These are phyloP conservation scores for Nymphalis c-album DNA, from an alignment of 2,888 invertebrate genomes.

Conservation along the genomic window DNA sequence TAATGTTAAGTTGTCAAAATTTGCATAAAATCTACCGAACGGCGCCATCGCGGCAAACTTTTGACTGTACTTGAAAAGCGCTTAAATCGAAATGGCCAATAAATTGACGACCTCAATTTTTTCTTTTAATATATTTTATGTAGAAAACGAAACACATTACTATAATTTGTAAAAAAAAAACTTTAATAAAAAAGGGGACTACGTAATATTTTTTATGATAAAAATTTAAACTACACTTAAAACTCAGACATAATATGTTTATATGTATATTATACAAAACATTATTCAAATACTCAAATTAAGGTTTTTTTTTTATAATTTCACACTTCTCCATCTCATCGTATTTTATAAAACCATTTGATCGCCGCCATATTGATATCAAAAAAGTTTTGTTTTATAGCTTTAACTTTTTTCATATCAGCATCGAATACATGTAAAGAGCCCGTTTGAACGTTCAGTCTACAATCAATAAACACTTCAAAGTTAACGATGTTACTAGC, in stretches of 20 bases:
- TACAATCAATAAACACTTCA: constrained; percentile 53
- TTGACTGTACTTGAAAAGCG: constrained; percentile 68
- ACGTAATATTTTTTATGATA: no score
- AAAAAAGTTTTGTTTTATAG: constrained; percentile 29
- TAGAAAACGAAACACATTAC: background rate
- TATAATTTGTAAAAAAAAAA: no score
- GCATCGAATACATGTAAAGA: constrained; percentile 40
- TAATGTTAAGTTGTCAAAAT: constrained; percentile 65
- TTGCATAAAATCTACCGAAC: constrained; percentile 73
- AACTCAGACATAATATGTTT: no score
- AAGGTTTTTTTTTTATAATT: background rate
- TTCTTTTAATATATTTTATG: constrained; percentile 37
- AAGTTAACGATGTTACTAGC: constrained; percentile 36
- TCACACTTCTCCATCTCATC: background rate
- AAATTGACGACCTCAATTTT: constrained; percentile 65
- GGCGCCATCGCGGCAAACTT: constrained; percentile 64
- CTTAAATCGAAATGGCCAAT: constrained; percentile 74
- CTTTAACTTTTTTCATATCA: constrained; percentile 68
- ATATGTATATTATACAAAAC: background rate
- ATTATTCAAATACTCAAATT: background rate
- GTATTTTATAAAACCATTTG: background rate
- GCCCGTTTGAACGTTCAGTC: constrained; percentile 22
- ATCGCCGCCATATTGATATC: constrained; percentile 16
- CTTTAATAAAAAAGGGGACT: no score
- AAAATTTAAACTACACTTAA: no score